Percentiles rank a stretch among this genome's conserved stretches.
These are phyloP conservation scores for Macrosoma leucophasiata DNA, from an alignment of 2,888 invertebrate genomes.

Conservation along the genomic window DNA sequence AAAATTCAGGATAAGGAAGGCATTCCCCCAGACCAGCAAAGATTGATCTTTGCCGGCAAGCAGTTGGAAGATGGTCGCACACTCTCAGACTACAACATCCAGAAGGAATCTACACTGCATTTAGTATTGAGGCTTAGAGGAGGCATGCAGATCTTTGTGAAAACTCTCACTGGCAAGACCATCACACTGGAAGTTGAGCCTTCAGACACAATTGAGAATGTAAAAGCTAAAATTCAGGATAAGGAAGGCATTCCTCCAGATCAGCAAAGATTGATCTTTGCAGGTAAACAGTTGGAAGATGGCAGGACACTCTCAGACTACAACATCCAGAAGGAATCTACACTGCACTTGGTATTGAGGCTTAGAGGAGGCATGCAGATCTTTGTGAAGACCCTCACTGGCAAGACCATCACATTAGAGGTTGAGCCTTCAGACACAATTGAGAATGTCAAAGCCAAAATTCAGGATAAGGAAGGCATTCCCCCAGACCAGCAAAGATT, in stretches of 20 bases:
- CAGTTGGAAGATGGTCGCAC: constrained; percentile 29
- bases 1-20: constrained; percentile 30
- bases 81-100: constrained; percentile 25
- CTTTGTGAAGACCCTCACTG: too few species aligned
- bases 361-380: too few species aligned
- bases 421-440: too few species aligned
- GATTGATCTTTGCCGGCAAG: constrained; percentile 28
- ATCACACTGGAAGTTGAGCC: constrained; percentile 68
- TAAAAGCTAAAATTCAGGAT: constrained; percentile 19
- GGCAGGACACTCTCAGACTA: too few species aligned
- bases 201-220: constrained; percentile 31
- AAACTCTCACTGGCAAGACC: constrained; percentile 35
- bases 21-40: constrained; percentile 29
- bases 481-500: too few species aligned
- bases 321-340: too few species aligned
- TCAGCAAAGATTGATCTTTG: constrained; percentile 35
- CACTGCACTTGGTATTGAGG: too few species aligned
- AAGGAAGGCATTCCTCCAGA: constrained; percentile 36
- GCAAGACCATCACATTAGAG: too few species aligned
- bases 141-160: constrained; percentile 34
- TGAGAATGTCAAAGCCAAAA: too few species aligned
- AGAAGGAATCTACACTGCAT: constrained; percentile 24
- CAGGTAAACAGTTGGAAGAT: too few species aligned
- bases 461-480: too few species aligned
- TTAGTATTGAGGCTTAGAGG: constrained; percentile 16